Evolutionary conservation across 1,140 invertebrate species (phyloP).

Genomic region (Saccostrea glomerata): DNA sequence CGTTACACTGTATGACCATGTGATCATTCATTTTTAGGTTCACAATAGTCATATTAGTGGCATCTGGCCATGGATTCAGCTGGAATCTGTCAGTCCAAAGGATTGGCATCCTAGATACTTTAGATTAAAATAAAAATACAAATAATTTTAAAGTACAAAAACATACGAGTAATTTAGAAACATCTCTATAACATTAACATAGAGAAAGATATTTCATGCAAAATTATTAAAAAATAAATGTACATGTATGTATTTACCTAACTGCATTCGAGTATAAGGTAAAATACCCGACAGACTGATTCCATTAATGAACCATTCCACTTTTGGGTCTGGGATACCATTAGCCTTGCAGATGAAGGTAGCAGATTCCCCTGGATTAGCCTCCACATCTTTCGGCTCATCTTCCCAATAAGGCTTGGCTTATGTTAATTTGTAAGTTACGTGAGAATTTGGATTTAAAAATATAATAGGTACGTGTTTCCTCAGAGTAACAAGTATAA

Average conservation of each 20-base stretch:
- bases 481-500: no score
- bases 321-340: slow-evolving; percentile 92
- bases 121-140: background rate
- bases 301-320: slow-evolving; percentile 95
- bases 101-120: slow-evolving; percentile 76
- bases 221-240: no score
- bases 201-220: no score
- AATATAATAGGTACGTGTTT: no score
- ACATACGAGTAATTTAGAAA: no score
- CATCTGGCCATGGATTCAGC: slow-evolving; percentile 81
- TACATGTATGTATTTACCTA: background rate
- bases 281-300: slow-evolving; percentile 81
- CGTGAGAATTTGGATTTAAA: no score
- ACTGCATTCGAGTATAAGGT: no score
- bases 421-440: slow-evolving; percentile 36
- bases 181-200: no score
- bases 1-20: slow-evolving; percentile 99
- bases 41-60: slow-evolving; percentile 88
- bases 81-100: slow-evolving; percentile 87
- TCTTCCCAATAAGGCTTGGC: slow-evolving; percentile 88
- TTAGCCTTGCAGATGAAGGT: slow-evolving; percentile 92
- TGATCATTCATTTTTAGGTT: slow-evolving; percentile 94
- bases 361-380: slow-evolving; percentile 93
- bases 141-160: background rate
- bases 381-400: slow-evolving; percentile 91